These are phyloP conservation scores for Zoanthus gigantus DNA, from an alignment of 92 coral and sea anemone genomes.

Conservation along the genomic window DNA sequence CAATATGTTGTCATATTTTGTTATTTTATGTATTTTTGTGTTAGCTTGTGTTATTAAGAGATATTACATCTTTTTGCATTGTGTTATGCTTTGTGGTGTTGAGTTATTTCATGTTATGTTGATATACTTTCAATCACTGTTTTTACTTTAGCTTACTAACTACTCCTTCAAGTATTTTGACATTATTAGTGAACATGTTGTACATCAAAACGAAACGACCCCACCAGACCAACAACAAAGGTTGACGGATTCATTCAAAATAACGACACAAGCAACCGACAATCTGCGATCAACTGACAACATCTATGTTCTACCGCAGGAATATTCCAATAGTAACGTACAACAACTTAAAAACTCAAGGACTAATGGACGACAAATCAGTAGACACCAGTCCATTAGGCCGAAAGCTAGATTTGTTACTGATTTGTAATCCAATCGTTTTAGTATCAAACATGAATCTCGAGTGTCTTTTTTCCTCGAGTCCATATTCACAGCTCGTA, in stretches of 20 bases:
- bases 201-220: constrained; percentile 13
- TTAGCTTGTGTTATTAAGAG: too few species aligned
- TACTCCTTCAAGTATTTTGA: neutral
- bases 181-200: constrained; percentile 24
- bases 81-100: neutral
- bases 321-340: neutral
- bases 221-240: constrained; percentile 34
- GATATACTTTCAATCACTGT: neutral
- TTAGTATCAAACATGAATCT: too few species aligned
- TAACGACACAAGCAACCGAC: constrained; percentile 32
- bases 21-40: neutral
- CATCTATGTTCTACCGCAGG: neutral
- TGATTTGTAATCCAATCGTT: too few species aligned
- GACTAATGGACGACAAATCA: too few species aligned
- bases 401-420: too few species aligned
- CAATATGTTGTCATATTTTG: neutral
- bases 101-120: neutral
- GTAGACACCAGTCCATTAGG: too few species aligned
- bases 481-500: too few species aligned
- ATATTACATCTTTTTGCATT: too few species aligned
- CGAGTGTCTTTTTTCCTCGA: too few species aligned
- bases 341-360: too few species aligned
- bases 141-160: constrained; percentile 13
- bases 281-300: neutral
- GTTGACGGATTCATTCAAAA: constrained; percentile 26